These are phyloP conservation scores for Antedon mediterranea DNA, from an alignment of 53 echinoderm and acorn worm genomes.

Conservation along the genomic window DNA sequence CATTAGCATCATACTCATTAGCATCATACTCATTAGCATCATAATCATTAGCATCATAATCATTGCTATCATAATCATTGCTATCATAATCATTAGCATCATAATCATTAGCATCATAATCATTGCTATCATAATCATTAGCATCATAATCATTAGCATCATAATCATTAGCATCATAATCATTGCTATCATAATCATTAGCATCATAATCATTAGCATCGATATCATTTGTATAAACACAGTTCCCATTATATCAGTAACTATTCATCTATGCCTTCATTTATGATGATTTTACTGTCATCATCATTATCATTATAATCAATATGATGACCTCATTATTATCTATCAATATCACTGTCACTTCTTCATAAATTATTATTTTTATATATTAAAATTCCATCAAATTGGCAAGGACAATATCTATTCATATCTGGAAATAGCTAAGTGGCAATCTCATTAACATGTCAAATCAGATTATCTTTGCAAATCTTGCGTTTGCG, in stretches of 20 bases:
- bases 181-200: background rate
- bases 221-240: no score
- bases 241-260: no score
- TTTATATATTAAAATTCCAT: background rate
- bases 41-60: background rate
- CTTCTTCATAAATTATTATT: no score
- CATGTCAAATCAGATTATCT: background rate
- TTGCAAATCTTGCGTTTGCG: background rate
- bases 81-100: no score
- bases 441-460: background rate
- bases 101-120: background rate
- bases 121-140: background rate
- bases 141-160: background rate
- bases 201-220: background rate
- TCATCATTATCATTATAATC: background rate
- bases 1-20: background rate
- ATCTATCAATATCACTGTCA: background rate
- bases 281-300: no score
- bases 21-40: background rate
- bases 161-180: background rate
- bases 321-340: background rate
- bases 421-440: background rate
- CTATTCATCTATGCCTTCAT: no score
- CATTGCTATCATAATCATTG: background rate
- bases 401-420: background rate